Evolutionary conservation across 2,888 invertebrate genomes (phyloP).

Genomic region (Lampropteryx suffumata): DNA sequence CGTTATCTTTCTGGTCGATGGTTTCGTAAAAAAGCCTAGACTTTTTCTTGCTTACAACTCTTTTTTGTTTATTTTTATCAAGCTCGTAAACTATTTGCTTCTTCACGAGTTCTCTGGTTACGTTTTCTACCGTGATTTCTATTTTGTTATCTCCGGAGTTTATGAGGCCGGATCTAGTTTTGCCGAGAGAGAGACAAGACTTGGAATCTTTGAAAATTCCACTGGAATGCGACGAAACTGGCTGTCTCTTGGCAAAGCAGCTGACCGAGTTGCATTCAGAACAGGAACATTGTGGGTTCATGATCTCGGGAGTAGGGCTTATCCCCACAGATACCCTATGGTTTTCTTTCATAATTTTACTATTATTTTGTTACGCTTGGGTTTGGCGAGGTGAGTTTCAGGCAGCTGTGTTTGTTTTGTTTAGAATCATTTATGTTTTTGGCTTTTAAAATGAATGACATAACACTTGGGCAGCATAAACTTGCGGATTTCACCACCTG

Average conservation of each 20-base stretch:
- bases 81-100: slow-evolving; percentile 12
- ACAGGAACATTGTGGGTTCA: slow-evolving; percentile 50
- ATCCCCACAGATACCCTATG: neutral
- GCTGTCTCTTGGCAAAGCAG: slow-evolving; percentile 43
- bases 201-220: slow-evolving; percentile 31
- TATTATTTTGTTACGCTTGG: slow-evolving; percentile 2
- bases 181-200: slow-evolving; percentile 31
- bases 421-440: slow-evolving; percentile 13
- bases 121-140: slow-evolving; percentile 3
- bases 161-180: neutral
- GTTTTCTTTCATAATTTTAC: slow-evolving; percentile 9
- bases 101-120: slow-evolving; percentile 10
- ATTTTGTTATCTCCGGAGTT: neutral
- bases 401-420: slow-evolving; percentile 38
- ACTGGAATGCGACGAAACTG: slow-evolving; percentile 28
- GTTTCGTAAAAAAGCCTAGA: slow-evolving; percentile 1
- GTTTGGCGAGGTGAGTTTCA: slow-evolving; percentile 9
- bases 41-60: slow-evolving; percentile 1
- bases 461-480: slow-evolving; percentile 35
- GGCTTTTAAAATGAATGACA: slow-evolving; percentile 15
- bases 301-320: slow-evolving; percentile 3
- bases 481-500: slow-evolving; percentile 40
- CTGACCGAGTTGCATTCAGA: slow-evolving; percentile 44
- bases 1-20: neutral
- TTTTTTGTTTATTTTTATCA: slow-evolving; percentile 4